Evolutionary conservation across 2,113 vertebrate species (phyloP), one percentile per base, ranked within the genome.

Genomic region (Amazona vittata): DNA sequence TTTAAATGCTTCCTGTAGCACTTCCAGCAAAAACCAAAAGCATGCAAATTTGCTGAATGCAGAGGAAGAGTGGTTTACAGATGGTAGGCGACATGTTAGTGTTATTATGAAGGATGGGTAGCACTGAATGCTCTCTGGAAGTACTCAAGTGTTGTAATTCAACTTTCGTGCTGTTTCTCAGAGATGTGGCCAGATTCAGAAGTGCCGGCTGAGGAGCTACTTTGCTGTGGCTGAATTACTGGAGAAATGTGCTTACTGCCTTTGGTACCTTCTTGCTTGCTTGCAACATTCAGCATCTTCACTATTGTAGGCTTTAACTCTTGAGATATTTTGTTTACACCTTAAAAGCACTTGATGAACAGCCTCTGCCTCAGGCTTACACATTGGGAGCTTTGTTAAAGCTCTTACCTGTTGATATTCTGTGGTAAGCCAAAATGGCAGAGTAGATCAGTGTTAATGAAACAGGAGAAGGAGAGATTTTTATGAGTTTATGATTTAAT

Each of bases 401-500:
- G 67, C 65, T 81, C 29, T 3, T 35, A 19, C 29, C 59, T 77
- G 70, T 73, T 63, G 47, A 12, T 83, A 12, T 15, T 79, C 75
- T 77, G 37, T 68, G 68, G 71, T 69, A 57, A 83, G 59, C 94
- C 76, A 73, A 64, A 77, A 64, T 22, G 60, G 60, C 57, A 75
- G 76, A 78, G 73, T 89, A 4, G 22, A n/a, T 69, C 33, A 80
- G 37, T 60, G 46, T 62, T 77, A 77, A 77, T 89, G 86, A 91
- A 95, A 95, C 6, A 15, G 68, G 64, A 84, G 95, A 80, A 93
- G 69, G 81, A 86, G 95, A 81, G 81, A 63, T 70, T 92, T 97
- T 96, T 80, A 92, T 81, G 94, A 92, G 68, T 89, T 86, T 86
- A 73, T 94, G 93, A 90, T 94, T 95, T 83, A 94, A 92, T 83